Conservation (phyloP, 2,888 invertebrate genomes). For the Nephrocerus scutellatus region DNA sequence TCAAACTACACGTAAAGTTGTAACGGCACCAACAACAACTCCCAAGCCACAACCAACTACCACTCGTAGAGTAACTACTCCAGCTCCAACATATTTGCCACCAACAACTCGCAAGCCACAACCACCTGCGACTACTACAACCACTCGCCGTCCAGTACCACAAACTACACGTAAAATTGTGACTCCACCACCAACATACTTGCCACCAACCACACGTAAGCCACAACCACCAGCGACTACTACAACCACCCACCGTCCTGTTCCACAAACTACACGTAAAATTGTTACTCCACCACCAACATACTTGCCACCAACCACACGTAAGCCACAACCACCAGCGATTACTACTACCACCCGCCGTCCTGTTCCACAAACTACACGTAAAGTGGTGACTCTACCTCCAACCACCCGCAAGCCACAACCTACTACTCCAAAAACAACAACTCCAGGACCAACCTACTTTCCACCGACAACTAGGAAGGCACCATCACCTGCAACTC, state of each 20-base stretch:
- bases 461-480: slow-evolving; percentile 15
- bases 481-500: slow-evolving; percentile 26
- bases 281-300: not conserved
- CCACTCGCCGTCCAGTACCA: slow-evolving; percentile 3
- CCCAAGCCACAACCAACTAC: slow-evolving; percentile 18
- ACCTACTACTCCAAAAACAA: not conserved
- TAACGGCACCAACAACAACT: slow-evolving; percentile 7
- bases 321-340: slow-evolving; percentile 1
- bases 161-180: slow-evolving; percentile 8
- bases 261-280: too few species aligned
- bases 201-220: slow-evolving; percentile 6
- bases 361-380: slow-evolving; percentile 3
- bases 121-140: slow-evolving; percentile 8
- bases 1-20: slow-evolving; percentile 1
- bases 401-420: slow-evolving; percentile 3
- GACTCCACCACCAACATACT: slow-evolving; percentile 7
- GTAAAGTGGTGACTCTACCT: too few species aligned
- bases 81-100: slow-evolving; percentile 5
- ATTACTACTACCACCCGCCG: slow-evolving; percentile 1
- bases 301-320: slow-evolving; percentile 8
- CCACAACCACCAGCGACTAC: slow-evolving; percentile 11
- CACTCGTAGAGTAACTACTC: slow-evolving; percentile 10
- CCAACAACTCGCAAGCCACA: slow-evolving; percentile 10
- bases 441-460: slow-evolving; percentile 15
- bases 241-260: too few species aligned